Percentiles rank a stretch among this genome's conserved stretches.
These are phyloP conservation scores for Aspidapion aeneum DNA, from an alignment of 2,888 invertebrate genomes.

Conservation along the genomic window DNA sequence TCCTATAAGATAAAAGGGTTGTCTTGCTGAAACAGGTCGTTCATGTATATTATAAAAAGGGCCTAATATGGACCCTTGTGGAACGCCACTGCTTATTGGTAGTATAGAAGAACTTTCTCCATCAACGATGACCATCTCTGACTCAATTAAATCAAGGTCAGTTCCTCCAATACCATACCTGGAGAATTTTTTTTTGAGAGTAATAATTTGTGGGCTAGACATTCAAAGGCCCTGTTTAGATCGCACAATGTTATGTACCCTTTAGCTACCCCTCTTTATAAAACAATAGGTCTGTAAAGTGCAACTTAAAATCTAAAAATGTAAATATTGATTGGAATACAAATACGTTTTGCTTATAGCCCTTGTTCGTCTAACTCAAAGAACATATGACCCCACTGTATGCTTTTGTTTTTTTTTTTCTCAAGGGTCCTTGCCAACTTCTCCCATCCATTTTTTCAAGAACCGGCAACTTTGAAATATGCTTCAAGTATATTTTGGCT, in stretches of 20 bases:
- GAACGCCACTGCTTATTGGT: too few relatives aligned
- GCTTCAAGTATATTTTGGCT: not conserved
- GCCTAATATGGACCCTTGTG: too few relatives aligned
- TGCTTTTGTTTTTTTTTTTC: conserved; percentile 24
- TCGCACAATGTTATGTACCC: not conserved
- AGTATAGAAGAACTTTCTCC: too few relatives aligned
- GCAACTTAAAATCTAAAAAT: conserved; percentile 23
- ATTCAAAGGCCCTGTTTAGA: too few relatives aligned
- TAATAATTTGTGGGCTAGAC: too few relatives aligned
- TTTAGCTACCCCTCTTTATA: not conserved
- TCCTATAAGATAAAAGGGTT: too few relatives aligned
- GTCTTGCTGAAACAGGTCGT: too few relatives aligned
- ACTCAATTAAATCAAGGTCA: too few relatives aligned
- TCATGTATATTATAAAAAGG: too few relatives aligned
- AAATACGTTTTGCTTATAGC: conserved; percentile 5
- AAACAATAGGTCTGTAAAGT: conserved; percentile 22
- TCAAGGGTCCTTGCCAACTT: not conserved
- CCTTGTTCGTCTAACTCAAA: conserved; percentile 17
- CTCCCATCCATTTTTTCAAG: not conserved
- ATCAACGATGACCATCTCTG: too few relatives aligned
- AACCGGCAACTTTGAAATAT: not conserved
- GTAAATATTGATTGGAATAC: conserved; percentile 26
- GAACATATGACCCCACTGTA: conserved; percentile 25
- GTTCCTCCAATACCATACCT: too few relatives aligned
- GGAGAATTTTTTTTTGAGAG: too few relatives aligned